Evolutionary conservation across 2,888 invertebrate genomes (phyloP).

Genomic region (Andrena haemorrhoa): DNA sequence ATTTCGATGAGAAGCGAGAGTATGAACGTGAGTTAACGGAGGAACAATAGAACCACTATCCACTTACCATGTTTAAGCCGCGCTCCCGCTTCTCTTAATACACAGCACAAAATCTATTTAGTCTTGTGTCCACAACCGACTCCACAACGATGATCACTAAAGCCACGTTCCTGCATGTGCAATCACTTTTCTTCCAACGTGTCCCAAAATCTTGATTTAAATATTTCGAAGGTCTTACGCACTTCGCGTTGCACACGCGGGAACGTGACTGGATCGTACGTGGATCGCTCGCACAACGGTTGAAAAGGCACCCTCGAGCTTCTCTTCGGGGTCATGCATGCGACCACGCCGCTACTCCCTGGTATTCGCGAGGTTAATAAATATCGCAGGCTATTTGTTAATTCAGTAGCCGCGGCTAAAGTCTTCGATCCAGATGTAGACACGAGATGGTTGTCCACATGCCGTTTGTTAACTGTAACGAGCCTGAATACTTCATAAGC

Average conservation of each 20-base stretch:
- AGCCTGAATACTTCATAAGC: constrained; percentile 36
- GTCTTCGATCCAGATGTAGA: constrained; percentile 61
- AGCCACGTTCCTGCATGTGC: not conserved
- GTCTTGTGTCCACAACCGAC: not conserved
- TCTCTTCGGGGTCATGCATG: constrained; percentile 25
- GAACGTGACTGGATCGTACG: not conserved
- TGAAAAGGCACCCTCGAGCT: constrained; percentile 17
- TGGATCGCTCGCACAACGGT: not conserved
- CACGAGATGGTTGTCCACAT: constrained; percentile 52
- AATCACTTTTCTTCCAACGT: no score
- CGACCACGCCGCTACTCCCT: constrained; percentile 48
- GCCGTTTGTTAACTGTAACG: constrained; percentile 29
- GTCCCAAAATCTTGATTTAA: no score
- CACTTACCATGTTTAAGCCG: not conserved
- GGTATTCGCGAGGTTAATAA: constrained; percentile 67
- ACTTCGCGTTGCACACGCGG: not conserved
- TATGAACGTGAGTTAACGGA: not conserved
- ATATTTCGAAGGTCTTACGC: not conserved
- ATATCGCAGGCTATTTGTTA: constrained; percentile 65
- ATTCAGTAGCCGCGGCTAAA: constrained; percentile 60
- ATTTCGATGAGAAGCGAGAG: constrained; percentile 4
- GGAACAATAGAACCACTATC: not conserved
- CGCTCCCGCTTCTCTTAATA: not conserved
- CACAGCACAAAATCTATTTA: not conserved
- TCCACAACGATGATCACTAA: not conserved